Base-by-base conservation (phyloP, 2,888 invertebrate species). In the Chelonus formosanus region DNA sequence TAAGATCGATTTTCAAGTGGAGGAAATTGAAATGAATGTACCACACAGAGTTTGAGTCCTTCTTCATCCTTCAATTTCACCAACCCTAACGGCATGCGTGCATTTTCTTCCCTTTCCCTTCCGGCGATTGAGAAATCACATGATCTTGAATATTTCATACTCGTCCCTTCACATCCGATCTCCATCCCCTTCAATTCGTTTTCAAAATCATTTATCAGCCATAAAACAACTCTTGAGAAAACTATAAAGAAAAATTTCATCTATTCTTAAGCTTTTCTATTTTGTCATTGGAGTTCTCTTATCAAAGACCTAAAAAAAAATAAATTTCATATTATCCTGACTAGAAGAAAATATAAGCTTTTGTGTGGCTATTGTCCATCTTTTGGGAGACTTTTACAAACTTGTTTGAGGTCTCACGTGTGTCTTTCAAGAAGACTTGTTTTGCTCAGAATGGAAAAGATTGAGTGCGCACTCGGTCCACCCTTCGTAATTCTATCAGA, bases 21-120 rank as follows among this genome's bases (percentile, higher is more conserved):
- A 80, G 83, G 83, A 83, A 83, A 82, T 83, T 83, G 83, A 71
- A 78, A 76, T 71, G 73, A 78, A 78, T 78, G 76, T 75, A 74
- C 71, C 32, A 60, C 63, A 54, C 34, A 5, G 5, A 40, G 40
- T 6, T 40, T 4, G 40, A 40, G 40, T 40, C 40, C 40, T 40
- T 74, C 75, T 71, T 73, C 79, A 74, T 82, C 81, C 81, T 82
- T 81, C 82, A 80, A 83, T 83, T 76, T 80, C 72, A 70, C 20
- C 73, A 52, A 54, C 53, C 50, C 62, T 43, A 34, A n/a, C 52
- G 50, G 36, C 56, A 40, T 56, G 32, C 50, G 10, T 43, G 31
- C 63, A 36, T 7, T 47, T 44, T 64, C 44, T 54, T 34, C 53
- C 31, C 47, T 36, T 53, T 48, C 34, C 60, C 47, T 64, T 61